Evolutionary conservation across 2,113 vertebrate species (phyloP).

Genomic region (Python bivittatus): DNA sequence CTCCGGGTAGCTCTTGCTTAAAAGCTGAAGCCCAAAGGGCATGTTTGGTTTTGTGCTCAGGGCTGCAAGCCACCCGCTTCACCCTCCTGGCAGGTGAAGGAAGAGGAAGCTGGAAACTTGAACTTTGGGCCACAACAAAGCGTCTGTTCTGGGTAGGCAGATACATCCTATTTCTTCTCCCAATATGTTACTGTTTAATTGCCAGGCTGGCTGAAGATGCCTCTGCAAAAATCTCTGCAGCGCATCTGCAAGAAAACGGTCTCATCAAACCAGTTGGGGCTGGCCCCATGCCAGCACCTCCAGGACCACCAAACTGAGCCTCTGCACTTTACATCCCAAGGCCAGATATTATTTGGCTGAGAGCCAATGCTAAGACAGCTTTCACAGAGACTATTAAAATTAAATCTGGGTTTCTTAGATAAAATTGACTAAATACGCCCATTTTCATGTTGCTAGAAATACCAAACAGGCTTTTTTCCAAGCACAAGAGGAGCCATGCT

Average conservation of each 20-base stretch:
- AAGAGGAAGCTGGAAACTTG: constrained; percentile 62
- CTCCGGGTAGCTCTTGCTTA: constrained; percentile 53
- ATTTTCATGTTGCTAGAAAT: not conserved
- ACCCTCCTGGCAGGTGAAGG: constrained; percentile 55
- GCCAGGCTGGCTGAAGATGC: not conserved
- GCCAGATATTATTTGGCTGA: no score
- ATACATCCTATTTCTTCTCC: not conserved
- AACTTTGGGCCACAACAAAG: constrained; percentile 56
- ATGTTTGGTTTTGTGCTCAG: constrained; percentile 70
- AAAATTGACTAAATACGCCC: not conserved
- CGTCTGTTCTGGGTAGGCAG: constrained; percentile 31
- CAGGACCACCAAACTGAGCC: no score
- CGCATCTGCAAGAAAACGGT: not conserved
- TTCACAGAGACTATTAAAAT: not conserved
- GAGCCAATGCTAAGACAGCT: not conserved
- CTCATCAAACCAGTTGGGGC: not conserved
- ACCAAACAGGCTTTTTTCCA: not conserved
- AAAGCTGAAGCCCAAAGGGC: constrained; percentile 49
- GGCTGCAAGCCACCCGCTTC: constrained; percentile 22
- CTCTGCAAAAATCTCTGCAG: no score
- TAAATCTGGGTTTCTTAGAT: no score
- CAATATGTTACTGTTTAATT: constrained; percentile 44
- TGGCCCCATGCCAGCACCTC: not conserved
- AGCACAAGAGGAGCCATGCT: not conserved
- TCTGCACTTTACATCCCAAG: no score